phyloP scores from a whole-genome alignment of 2,888 invertebrate species.

The Drosophila diplacantha region DNA sequence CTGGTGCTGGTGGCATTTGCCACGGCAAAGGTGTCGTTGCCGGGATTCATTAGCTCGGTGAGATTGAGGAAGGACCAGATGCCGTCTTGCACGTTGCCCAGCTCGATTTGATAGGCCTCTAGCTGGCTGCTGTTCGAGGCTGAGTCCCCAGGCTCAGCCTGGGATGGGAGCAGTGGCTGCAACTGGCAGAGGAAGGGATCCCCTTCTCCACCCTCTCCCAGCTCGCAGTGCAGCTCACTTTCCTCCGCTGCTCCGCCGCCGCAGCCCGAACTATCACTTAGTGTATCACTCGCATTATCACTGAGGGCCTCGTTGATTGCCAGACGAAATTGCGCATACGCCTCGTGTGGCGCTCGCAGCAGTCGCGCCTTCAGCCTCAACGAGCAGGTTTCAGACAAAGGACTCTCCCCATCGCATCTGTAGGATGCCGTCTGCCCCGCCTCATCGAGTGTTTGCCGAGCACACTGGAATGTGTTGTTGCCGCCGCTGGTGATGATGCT shows the following conservation, averaged over 20 bases:
- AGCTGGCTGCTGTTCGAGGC: conserved; percentile 23
- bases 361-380: conserved; percentile 68
- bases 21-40: conserved; percentile 24
- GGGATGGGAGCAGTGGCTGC: conserved; percentile 16
- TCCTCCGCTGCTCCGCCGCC: not conserved
- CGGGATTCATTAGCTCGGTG: conserved; percentile 47
- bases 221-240: conserved; percentile 44
- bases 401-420: conserved; percentile 53
- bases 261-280: conserved; percentile 52
- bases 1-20: conserved; percentile 30
- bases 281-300: conserved; percentile 62
- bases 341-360: conserved; percentile 63
- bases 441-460: conserved; percentile 66
- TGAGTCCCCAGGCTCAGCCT: not conserved
- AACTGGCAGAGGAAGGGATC: conserved; percentile 45
- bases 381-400: conserved; percentile 32
- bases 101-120: conserved; percentile 50
- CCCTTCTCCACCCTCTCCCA: conserved; percentile 1
- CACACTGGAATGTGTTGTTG: conserved; percentile 73
- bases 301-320: conserved; percentile 65
- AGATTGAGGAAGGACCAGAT: conserved; percentile 62
- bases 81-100: conserved; percentile 36
- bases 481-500: conserved; percentile 40
- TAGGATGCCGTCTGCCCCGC: conserved; percentile 58
- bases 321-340: conserved; percentile 75